Conservation (phyloP, 2,888 invertebrate genomes). For the Cataglyphis albicans region DNA sequence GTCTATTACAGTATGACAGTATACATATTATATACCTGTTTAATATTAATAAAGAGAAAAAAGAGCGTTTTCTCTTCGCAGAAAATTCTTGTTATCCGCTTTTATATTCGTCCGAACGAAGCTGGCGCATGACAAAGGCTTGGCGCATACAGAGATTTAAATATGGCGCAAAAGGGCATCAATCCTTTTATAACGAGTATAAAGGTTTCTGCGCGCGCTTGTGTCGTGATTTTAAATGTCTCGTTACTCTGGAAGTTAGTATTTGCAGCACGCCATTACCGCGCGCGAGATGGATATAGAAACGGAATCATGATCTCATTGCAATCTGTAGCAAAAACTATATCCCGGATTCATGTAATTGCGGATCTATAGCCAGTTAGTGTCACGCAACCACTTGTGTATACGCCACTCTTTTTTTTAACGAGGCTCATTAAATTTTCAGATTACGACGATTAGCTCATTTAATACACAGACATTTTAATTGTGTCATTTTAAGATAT, state of each 20-base stretch:
- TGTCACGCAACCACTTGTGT: slow-evolving; percentile 22
- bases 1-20: background rate
- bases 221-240: slow-evolving; percentile 23
- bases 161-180: slow-evolving; percentile 13
- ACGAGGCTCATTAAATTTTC: background rate
- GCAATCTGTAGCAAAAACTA: background rate
- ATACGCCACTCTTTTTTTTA: background rate
- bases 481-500: background rate
- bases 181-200: slow-evolving; percentile 23
- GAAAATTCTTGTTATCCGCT: slow-evolving; percentile 28
- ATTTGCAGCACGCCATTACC: background rate
- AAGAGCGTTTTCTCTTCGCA: slow-evolving; percentile 2
- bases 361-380: background rate
- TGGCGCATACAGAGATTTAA: slow-evolving; percentile 20
- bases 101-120: slow-evolving; percentile 17
- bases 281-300: background rate
- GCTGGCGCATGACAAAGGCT: slow-evolving; percentile 6
- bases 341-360: slow-evolving; percentile 11
- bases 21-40: background rate
- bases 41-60: slow-evolving; percentile 20
- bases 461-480: background rate
- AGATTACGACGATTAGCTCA: background rate
- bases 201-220: slow-evolving; percentile 13
- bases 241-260: slow-evolving; percentile 1
- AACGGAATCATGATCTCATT: background rate